These are phyloP conservation scores for Rallus limicola DNA, from an alignment of 2,113 vertebrate species.

Conservation along the genomic window DNA sequence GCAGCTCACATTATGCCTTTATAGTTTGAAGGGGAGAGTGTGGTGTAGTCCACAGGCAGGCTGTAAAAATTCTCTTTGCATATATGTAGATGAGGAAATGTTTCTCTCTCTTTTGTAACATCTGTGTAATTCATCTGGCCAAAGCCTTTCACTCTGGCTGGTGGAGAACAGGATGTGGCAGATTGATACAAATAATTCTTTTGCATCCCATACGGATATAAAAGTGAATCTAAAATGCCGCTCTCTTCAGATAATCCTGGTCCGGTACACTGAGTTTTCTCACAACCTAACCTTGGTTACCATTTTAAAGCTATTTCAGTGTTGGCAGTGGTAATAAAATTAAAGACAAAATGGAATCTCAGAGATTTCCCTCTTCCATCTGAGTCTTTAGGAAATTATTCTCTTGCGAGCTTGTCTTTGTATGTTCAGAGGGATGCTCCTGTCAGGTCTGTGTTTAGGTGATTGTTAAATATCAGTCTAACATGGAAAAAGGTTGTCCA, in stretches of 20 bases:
- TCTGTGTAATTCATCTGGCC: not conserved
- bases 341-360: not conserved
- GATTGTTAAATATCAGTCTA: not conserved
- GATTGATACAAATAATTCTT: not conserved
- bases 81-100: not conserved
- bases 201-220: not conserved
- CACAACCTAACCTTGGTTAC: not conserved
- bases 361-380: not conserved
- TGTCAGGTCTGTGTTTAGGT: not conserved
- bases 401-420: not conserved
- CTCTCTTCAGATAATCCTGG: not conserved
- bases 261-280: not conserved
- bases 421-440: not conserved
- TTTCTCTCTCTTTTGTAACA: not conserved
- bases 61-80: not conserved
- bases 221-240: not conserved
- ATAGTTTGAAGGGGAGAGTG: not conserved
- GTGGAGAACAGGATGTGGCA: not conserved
- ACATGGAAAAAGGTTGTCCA: not conserved
- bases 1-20: not conserved
- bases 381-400: not conserved
- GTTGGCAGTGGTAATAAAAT: not conserved
- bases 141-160: not conserved
- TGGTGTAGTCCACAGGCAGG: accelerated
- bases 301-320: not conserved